phyloP scores from a whole-genome alignment of 2,797 vertebrate genomes.

The Parauchenoglanis ngamensis region DNA sequence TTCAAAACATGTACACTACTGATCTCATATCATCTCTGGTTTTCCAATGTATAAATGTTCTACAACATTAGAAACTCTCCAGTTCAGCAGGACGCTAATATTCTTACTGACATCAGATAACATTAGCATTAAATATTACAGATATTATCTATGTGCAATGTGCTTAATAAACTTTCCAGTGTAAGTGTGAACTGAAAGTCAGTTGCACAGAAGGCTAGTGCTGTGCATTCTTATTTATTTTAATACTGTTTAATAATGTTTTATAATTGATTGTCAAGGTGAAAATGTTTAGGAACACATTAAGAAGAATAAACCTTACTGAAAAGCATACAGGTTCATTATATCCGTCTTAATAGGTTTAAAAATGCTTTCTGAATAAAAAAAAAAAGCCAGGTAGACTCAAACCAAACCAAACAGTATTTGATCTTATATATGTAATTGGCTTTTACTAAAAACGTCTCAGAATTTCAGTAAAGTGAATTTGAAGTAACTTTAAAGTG shows the following conservation, averaged over 20 bases:
- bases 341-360: background rate
- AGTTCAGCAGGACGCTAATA: background rate
- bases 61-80: background rate
- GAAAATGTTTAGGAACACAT: background rate
- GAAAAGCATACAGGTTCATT: background rate
- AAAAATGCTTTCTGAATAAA: background rate
- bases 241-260: background rate
- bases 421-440: background rate
- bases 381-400: background rate
- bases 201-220: background rate
- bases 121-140: constrained; percentile 13
- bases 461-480: background rate
- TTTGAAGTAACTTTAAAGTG: background rate
- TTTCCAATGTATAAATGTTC: background rate
- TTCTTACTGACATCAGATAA: background rate
- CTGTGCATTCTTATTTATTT: background rate
- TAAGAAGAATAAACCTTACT: background rate
- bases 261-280: background rate
- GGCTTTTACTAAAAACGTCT: background rate
- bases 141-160: background rate
- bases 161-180: background rate
- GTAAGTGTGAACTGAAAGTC: background rate
- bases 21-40: background rate
- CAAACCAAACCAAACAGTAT: background rate
- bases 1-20: background rate